Evolutionary conservation across 2,888 invertebrate species (phyloP).

Genomic region (Agonopterix subpropinquella): DNA sequence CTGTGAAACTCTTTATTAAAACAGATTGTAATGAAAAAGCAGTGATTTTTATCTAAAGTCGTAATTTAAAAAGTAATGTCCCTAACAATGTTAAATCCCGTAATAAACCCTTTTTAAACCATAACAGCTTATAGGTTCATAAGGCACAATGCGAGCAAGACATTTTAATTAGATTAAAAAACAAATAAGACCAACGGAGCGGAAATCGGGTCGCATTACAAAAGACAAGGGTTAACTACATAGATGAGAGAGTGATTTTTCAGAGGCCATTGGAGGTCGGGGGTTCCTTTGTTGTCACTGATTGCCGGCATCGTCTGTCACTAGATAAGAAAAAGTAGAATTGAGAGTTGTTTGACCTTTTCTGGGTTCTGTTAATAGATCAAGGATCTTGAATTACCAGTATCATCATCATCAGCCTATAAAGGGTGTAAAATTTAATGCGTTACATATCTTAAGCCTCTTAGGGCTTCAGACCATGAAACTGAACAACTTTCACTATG

Average conservation of each 20-base stretch:
- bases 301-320: too few relatives aligned
- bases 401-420: too few relatives aligned
- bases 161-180: constrained; percentile 47
- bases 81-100: neutral
- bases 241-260: neutral
- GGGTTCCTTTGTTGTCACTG: too few relatives aligned
- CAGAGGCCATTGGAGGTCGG: neutral
- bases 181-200: constrained; percentile 38
- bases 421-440: too few relatives aligned
- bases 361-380: too few relatives aligned
- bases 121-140: constrained; percentile 31
- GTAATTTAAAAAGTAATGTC: constrained; percentile 5
- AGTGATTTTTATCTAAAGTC: neutral
- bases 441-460: too few relatives aligned
- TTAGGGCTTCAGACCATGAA: too few relatives aligned
- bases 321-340: too few relatives aligned
- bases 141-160: constrained; percentile 38
- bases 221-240: constrained; percentile 48
- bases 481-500: too few relatives aligned
- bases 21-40: neutral
- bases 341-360: too few relatives aligned
- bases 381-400: too few relatives aligned
- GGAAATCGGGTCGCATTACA: constrained; percentile 44
- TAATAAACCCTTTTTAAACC: constrained; percentile 21
- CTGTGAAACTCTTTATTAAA: too few relatives aligned